Evolutionary conservation across 1,140 invertebrate genomes (phyloP), one percentile per base, ranked within the genome.

Genomic region (Scaptomyza montana): DNA sequence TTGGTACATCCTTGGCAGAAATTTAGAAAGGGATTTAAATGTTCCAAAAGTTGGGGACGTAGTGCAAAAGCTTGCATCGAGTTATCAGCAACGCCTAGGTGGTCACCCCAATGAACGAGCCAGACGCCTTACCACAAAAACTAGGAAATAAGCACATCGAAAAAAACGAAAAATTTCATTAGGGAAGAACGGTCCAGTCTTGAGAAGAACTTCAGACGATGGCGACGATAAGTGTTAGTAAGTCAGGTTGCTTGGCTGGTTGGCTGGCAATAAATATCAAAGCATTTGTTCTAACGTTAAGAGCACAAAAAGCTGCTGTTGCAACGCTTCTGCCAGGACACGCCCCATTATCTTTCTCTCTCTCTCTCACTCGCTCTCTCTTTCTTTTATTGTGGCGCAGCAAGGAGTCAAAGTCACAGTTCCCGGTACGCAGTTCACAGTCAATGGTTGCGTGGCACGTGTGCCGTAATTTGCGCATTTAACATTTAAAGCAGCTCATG

Each of bases 281-380:
- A 87, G 82, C 82, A 82, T 87, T 87, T 87, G 82, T 87, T 87
- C 81, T 82, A 78, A 82, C 82, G 78, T 87, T 82, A 86, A 76
- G 76, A 77, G 67, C 81, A 43, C 10, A 81, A 78, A 72, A 85
- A 78, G 30, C 30, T 33, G 81, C 81, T 81, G 78, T 50, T 57
- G 71, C 65, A 69, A 43, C 36, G 19, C 45, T 39, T 43, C 7
- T 51, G n/a, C 25, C 21, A 10, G 66, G 74, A 65, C 74, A 87
- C 82, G 82, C 82, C 82, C 78, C 30, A 33, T 5, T 4, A 3
- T 3, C 61, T 51, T 75, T 12, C 43, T 30, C 30, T 6, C 30
- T 5, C 30, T 30, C 30, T 6, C 30, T 5, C 30, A 6, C 30
- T 30, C 30, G 5, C 30, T 30, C 30, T 30, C 5, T 30, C 30